Base-by-base conservation (phyloP, 2,888 invertebrate genomes). In the Shargacucullia verbasci region DNA sequence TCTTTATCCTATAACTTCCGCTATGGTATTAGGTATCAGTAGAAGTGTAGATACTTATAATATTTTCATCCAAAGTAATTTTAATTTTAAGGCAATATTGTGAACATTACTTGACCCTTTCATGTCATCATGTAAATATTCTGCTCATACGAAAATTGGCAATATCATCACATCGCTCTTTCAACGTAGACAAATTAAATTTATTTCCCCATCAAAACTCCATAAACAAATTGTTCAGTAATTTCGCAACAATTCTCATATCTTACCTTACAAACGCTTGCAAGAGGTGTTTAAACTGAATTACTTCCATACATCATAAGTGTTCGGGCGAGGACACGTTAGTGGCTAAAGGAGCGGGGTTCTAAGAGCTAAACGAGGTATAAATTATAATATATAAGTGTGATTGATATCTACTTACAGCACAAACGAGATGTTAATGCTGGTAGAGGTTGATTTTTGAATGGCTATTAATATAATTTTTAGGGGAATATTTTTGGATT, bases 271-370 rank as follows among this genome's bases (percentile, higher is more conserved):
- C 34, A 62, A 56, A 41, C 59, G 63, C 71, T 72, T 66, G 73
- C 65, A 73, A 59, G 71, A 76, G 79, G 75, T 74, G 74, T 80
- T 82, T 78, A 79, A 73, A 75, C 68, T 50, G 76, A 82, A 83
- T 83, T 82, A 74, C 81, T 73, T 65, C 65, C 76, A 82, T 84
- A 82, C 68, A 81, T 83, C 81, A 80, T 72, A 61, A 53, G 43
- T 31, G 45, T 47, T 66, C 45, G 44, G 57, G 27, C 31, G 47
- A 40, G 33, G 34, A 55, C 56, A 46, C 40, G 45, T 35, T 38
- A 39, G 37, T 33, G 29, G 52, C 58, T 63, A 56, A 59, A 59
- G 39, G 49, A 56, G 25, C 15, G 45, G 37, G 47, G 39, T 15
- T 58, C 53, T 47, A 57, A 33, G 33, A 52, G 41, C 65, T 52